Evolutionary conservation across 2,113 vertebrate species (phyloP).

Genomic region (Burhinus bistriatus): DNA sequence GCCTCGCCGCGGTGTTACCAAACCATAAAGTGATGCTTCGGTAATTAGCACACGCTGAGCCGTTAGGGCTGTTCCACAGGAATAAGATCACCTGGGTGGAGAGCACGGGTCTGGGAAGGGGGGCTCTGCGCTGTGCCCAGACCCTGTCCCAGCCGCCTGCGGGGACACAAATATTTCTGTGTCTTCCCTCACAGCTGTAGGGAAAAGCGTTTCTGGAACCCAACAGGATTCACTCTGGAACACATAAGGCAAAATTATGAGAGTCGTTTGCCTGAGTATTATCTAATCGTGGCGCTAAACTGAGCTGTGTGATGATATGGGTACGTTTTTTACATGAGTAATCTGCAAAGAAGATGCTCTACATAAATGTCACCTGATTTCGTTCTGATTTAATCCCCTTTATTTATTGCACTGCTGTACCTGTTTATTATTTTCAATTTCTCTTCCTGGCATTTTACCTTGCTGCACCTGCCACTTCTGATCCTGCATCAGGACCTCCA

Average conservation of each 20-base stretch:
- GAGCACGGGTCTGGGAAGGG: not conserved
- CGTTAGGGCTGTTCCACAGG: accelerated
- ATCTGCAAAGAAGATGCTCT: not conserved
- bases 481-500: conserved; percentile 5
- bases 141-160: no score
- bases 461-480: not conserved
- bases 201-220: not conserved
- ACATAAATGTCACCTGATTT: conserved; percentile 47
- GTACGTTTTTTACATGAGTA: not conserved
- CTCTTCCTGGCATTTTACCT: conserved; percentile 17
- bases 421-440: conserved; percentile 59
- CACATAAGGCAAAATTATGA: not conserved
- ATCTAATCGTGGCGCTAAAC: not conserved
- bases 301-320: not conserved
- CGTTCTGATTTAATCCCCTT: conserved; percentile 54
- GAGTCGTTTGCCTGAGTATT: not conserved
- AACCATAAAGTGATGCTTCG: not conserved
- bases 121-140: accelerated
- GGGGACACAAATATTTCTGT: not conserved
- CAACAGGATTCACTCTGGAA: not conserved
- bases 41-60: not conserved
- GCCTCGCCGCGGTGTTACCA: no score
- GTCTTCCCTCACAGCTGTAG: not conserved
- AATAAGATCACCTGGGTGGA: no score
- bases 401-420: conserved; percentile 19